These are phyloP conservation scores for Asbolus verrucosus DNA, from an alignment of 1,140 invertebrate species.

Conservation along the genomic window DNA sequence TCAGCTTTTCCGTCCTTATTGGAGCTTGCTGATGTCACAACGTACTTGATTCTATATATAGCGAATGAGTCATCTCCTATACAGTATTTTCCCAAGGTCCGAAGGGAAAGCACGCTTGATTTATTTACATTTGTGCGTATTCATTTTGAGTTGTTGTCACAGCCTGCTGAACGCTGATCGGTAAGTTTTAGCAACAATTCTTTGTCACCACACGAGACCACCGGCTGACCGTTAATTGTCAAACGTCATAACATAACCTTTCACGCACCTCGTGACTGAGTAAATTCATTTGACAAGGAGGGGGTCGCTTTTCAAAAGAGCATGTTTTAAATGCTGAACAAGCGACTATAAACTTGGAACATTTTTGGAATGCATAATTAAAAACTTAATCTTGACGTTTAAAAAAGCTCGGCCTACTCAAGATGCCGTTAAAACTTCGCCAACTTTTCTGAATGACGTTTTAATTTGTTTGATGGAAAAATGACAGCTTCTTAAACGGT, in stretches of 20 bases:
- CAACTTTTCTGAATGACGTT: background rate
- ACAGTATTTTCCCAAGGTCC: slow-evolving; percentile 59
- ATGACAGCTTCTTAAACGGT: background rate
- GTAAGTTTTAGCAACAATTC: slow-evolving; percentile 3
- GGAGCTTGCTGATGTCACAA: slow-evolving; percentile 57
- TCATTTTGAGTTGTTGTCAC: slow-evolving; percentile 21
- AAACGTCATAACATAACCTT: slow-evolving; percentile 20
- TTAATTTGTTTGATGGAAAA: slow-evolving; percentile 9
- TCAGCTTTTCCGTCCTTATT: slow-evolving; percentile 50
- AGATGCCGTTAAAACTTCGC: background rate
- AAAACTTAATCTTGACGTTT: background rate
- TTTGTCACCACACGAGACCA: too few relatives aligned
- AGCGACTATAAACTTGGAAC: background rate
- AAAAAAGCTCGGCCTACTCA: background rate
- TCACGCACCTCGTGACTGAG: slow-evolving; percentile 6
- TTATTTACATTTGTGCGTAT: slow-evolving; percentile 47
- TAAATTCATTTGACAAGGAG: too few relatives aligned
- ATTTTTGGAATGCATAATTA: slow-evolving; percentile 1
- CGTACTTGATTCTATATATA: slow-evolving; percentile 60
- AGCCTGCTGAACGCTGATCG: background rate
- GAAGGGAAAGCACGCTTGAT: slow-evolving; percentile 50
- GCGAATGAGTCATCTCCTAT: slow-evolving; percentile 59
- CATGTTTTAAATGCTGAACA: too few relatives aligned
- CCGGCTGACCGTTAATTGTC: background rate
- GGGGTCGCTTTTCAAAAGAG: too few relatives aligned